phyloP scores from a whole-genome alignment of 2,888 invertebrate species.

The Drosophila lacicola region DNA sequence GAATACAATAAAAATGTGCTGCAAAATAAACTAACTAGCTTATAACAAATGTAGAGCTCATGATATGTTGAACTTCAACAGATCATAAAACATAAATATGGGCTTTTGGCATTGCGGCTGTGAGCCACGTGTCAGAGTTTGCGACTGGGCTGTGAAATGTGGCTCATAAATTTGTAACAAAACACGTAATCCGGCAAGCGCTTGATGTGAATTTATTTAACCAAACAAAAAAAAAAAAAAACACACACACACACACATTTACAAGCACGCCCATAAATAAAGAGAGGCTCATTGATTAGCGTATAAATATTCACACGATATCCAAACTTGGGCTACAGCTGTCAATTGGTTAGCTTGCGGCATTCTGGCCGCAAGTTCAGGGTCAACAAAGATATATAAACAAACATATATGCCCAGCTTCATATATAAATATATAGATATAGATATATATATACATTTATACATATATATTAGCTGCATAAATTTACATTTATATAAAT shows the following conservation, averaged over 20 bases:
- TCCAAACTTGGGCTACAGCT: conserved; percentile 29
- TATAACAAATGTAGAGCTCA: neutral
- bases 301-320: conserved; percentile 68
- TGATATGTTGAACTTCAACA: conserved; percentile 5
- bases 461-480: neutral
- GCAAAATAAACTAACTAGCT: too few species aligned
- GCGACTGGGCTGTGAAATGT: conserved; percentile 10
- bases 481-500: conserved; percentile 52
- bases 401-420: neutral
- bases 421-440: conserved; percentile 14
- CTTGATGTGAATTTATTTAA: conserved; percentile 44
- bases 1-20: too few species aligned
- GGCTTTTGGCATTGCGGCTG: conserved; percentile 40
- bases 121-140: conserved; percentile 39
- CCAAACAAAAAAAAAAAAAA: conserved; percentile 19
- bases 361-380: conserved; percentile 61
- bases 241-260: conserved; percentile 26
- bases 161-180: conserved; percentile 22
- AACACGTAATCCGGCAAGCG: conserved; percentile 33
- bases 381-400: conserved; percentile 44
- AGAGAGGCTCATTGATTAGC: conserved; percentile 60
- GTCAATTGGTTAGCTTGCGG: conserved; percentile 18
- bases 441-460: conserved; percentile 8
- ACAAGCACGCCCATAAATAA: conserved; percentile 52
- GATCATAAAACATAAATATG: conserved; percentile 25